A percentile compares a stretch with the other conserved stretches of the same genome.
phyloP scores from a whole-genome alignment of 1,140 invertebrate genomes.

The Drosophila littoralis region DNA sequence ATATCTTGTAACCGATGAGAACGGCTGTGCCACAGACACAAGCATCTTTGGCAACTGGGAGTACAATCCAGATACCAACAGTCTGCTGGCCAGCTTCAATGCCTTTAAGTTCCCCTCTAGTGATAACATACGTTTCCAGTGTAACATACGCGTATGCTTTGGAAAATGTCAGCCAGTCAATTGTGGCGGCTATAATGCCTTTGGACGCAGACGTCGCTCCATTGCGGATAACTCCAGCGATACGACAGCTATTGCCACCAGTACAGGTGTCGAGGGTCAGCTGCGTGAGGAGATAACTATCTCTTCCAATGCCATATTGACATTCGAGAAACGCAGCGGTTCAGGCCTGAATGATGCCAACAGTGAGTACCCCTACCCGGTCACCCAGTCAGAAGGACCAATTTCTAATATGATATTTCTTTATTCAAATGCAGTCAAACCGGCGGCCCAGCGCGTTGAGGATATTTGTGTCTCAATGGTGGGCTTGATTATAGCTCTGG shows the following conservation, averaged over 20 bases:
- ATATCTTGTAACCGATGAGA: constrained; percentile 96
- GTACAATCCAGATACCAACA: constrained; percentile 92
- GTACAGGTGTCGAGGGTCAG: constrained; percentile 89
- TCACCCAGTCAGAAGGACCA: too few relatives aligned
- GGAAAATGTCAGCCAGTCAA: constrained; percentile 97
- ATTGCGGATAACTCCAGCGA: constrained; percentile 87
- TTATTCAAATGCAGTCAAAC: constrained; percentile 81
- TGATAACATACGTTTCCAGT: constrained; percentile 97
- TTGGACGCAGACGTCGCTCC: constrained; percentile 90
- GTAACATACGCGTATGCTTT: constrained; percentile 97
- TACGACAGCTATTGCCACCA: constrained; percentile 85
- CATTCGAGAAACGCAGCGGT: constrained; percentile 93
- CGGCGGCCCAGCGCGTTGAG: constrained; percentile 89
- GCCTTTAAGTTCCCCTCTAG: constrained; percentile 98
- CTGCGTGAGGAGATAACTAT: constrained; percentile 96
- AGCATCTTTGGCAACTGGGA: constrained; percentile 97
- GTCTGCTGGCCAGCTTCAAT: constrained; percentile 94
- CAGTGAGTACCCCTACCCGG: constrained; percentile 85
- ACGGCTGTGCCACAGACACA: constrained; percentile 96
- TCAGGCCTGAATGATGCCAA: constrained; percentile 88
- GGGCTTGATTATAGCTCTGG: constrained; percentile 95
- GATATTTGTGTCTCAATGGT: constrained; percentile 97
- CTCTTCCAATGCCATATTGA: constrained; percentile 95
- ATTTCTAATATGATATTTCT: background rate
- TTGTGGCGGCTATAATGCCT: constrained; percentile 95